These are phyloP conservation scores for Drosophila rufa DNA, from an alignment of 1,140 invertebrate species.

Conservation along the genomic window DNA sequence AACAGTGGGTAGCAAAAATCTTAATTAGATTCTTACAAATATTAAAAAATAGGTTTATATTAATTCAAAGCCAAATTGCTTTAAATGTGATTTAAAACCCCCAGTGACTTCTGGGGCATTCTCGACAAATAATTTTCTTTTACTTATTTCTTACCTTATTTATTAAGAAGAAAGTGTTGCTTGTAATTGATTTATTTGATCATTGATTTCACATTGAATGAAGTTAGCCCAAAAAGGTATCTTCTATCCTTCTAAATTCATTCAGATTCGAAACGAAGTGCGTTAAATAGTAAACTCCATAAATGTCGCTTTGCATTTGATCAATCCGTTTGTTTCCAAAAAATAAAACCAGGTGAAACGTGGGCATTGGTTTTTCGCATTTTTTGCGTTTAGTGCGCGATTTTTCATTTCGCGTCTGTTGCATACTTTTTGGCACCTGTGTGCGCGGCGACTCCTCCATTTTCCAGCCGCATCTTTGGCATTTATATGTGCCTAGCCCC, in stretches of 20 bases:
- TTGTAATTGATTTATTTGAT: too few relatives aligned
- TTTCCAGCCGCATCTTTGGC: constrained; percentile 30
- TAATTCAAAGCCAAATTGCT: too few relatives aligned
- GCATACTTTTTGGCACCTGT: constrained; percentile 78
- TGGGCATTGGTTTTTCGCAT: constrained; percentile 50
- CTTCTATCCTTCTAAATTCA: neutral
- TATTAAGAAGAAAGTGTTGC: too few relatives aligned
- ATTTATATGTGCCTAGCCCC: constrained; percentile 57
- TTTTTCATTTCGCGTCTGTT: constrained; percentile 71
- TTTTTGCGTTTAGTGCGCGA: constrained; percentile 74
- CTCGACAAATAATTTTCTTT: too few relatives aligned
- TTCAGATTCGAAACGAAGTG: neutral
- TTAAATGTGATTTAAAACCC: too few relatives aligned
- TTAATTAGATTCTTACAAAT: too few relatives aligned
- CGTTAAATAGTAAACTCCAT: constrained; percentile 23
- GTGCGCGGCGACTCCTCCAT: constrained; percentile 27
- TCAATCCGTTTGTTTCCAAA: constrained; percentile 15
- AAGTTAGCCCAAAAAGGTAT: too few relatives aligned
- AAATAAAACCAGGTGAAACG: constrained; percentile 33
- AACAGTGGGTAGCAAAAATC: too few relatives aligned
- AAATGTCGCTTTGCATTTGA: neutral
- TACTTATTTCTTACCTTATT: too few relatives aligned
- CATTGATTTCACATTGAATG: too few relatives aligned
- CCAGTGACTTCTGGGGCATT: too few relatives aligned
- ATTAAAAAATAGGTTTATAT: too few relatives aligned